phyloP scores from a whole-genome alignment of 2,113 vertebrate species.

The Pteruthius melanotis region DNA sequence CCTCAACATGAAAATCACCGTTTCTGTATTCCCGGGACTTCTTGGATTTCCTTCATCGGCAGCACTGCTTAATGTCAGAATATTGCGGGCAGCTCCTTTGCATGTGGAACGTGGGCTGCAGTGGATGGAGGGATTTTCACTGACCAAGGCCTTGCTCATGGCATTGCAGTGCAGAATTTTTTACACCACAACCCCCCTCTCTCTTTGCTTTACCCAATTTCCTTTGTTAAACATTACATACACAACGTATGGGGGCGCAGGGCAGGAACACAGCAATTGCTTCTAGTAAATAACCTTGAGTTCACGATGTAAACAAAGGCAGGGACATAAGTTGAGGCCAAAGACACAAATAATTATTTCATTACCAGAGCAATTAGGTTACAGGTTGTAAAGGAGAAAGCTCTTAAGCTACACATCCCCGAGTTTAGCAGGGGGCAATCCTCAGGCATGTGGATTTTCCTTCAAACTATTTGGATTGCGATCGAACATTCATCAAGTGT shows the following conservation, averaged over 20 bases:
- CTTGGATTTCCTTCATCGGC: neutral
- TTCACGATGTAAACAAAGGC: neutral
- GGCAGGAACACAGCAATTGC: neutral
- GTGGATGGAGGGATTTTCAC: neutral
- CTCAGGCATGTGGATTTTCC: neutral
- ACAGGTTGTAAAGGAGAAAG: neutral
- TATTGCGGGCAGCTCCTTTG: neutral
- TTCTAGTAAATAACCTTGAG: neutral
- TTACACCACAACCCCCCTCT: neutral
- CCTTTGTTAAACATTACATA: neutral
- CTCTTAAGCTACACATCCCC: neutral
- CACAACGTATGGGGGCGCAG: fast-evolving
- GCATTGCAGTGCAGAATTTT: neutral
- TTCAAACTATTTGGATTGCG: neutral
- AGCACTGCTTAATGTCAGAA: neutral
- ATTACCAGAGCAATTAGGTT: neutral
- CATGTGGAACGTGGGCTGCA: fast-evolving
- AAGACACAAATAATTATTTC: constrained; percentile 19
- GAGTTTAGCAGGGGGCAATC: neutral
- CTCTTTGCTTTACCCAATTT: neutral
- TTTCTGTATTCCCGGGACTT: fast-evolving
- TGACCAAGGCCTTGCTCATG: neutral
- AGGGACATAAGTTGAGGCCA: neutral
- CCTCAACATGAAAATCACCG: neutral
- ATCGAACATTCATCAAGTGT: constrained; percentile 19